Base-by-base conservation (phyloP, 2,888 invertebrate genomes). In the Isotomurus palustris region DNA sequence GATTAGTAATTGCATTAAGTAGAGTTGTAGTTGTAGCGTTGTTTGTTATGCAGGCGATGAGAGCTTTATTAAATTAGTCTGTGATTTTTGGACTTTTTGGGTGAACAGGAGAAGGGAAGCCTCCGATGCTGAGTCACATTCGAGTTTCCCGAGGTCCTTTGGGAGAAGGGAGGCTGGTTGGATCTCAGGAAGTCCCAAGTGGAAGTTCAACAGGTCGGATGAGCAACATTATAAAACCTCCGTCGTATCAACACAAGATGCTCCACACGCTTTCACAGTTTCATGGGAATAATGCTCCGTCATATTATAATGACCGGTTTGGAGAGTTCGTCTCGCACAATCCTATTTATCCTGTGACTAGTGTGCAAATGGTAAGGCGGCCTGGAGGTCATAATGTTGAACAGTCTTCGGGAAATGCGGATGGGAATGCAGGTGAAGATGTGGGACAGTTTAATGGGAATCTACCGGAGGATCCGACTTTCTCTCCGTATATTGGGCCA, bases 171-270 rank as follows among this genome's bases (percentile, higher is more conserved):
- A 24, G 27, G 3, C 6, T 6, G 28, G 12, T 28, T 3, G 10
- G 27, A 36, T 48, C 8, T 36, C 40, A 8, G 47, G 35, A 8
- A 10, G 40, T 17, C 40, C 48, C 22, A 35, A 27, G 17, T 5
- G 24, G n/a, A 21, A 32, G 4, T 41, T 32, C 27, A 2, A 25
- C 28, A 24, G 24, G 40, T 21, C 51, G 55, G 5, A 45, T 44
- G 6, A 56, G 27, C n/a, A 43, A 47, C 22, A 41, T 50, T 27
- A 59, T 66, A 22, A 62, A 61, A 27, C 50, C 57, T 2, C 66
- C 66, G 8, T 66, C 66, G 4, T 64, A 58, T 25, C 59, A 59
- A 21, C 66, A 66, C 43, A 66, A 60, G 35, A 47, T 64, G 22
- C 38, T 60, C 10, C 56, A 56, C 14, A 51, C 51, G 21, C 36